Evolutionary conservation across 2,888 invertebrate species (phyloP).

Genomic region (Furcula furcula): DNA sequence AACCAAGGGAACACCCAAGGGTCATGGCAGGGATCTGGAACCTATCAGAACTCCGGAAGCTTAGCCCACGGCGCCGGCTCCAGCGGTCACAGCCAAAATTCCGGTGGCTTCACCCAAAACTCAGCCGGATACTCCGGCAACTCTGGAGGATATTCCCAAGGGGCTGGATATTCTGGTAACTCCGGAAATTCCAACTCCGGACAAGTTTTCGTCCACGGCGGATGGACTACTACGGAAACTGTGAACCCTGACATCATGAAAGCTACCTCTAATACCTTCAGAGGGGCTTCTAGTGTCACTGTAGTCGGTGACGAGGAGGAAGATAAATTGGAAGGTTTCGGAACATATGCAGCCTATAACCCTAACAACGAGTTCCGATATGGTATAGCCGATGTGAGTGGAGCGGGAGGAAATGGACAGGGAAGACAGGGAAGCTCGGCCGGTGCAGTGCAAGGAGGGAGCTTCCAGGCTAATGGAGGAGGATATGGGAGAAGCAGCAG

Average conservation of each 20-base stretch:
- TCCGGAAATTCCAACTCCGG: conserved; percentile 21
- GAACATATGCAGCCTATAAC: conserved; percentile 59
- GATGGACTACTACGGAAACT: conserved; percentile 74
- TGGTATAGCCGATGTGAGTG: conserved; percentile 63
- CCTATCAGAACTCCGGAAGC: conserved; percentile 7
- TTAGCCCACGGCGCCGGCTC: conserved; percentile 11
- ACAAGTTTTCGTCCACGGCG: conserved; percentile 61
- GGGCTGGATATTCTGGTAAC: conserved; percentile 9
- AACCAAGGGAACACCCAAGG: conserved; percentile 16
- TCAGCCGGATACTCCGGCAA: conserved; percentile 14
- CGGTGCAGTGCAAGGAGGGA: conserved; percentile 22
- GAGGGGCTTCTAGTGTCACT: conserved; percentile 53
- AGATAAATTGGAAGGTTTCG: conserved; percentile 62
- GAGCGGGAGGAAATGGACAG: conserved; percentile 28
- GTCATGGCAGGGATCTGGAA: conserved; percentile 7
- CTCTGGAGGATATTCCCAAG: conserved; percentile 13
- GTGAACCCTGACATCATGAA: conserved; percentile 70
- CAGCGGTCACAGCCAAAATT: not conserved
- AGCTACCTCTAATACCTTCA: conserved; percentile 60
- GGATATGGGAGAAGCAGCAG: conserved; percentile 15
- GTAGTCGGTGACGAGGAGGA: conserved; percentile 68
- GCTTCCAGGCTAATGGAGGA: conserved; percentile 21
- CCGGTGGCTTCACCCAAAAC: conserved; percentile 14
- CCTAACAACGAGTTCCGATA: conserved; percentile 67
- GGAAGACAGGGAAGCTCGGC: conserved; percentile 13